Evolutionary conservation across 2,888 invertebrate genomes (phyloP).

Genomic region (Ephialtes manifestator): DNA sequence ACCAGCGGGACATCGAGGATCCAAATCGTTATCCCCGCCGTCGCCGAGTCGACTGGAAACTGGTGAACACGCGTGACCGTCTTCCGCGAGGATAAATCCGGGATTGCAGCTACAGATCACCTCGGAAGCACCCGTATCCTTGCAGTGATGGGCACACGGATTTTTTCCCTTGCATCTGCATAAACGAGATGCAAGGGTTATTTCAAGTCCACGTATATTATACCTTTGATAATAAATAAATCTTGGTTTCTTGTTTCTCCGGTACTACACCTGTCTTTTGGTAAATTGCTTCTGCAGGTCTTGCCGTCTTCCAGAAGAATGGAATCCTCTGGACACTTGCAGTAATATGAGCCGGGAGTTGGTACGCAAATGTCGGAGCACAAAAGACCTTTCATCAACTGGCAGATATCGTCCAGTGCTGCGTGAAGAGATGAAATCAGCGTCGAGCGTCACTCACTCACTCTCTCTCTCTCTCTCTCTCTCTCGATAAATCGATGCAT

Average conservation of each 20-base stretch:
- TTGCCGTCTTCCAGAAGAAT: constrained; percentile 90
- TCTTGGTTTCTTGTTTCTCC: background rate
- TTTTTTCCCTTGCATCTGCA: constrained; percentile 89
- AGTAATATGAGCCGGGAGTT: constrained; percentile 90
- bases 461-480: constrained; percentile 21
- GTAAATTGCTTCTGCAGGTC: constrained; percentile 88
- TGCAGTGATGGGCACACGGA: constrained; percentile 92
- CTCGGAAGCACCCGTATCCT: constrained; percentile 90
- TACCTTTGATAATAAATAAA: background rate
- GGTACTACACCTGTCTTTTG: constrained; percentile 82
- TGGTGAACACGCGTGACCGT: constrained; percentile 90
- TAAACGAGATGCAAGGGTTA: background rate
- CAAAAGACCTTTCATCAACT: constrained; percentile 87
- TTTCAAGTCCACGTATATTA: no score
- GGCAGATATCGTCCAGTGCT: constrained; percentile 85
- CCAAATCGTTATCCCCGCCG: constrained; percentile 73
- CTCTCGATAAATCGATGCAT: constrained; percentile 45
- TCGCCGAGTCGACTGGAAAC: constrained; percentile 53
- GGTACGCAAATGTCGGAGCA: constrained; percentile 94
- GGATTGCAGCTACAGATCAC: constrained; percentile 91
- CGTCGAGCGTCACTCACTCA: constrained; percentile 20
- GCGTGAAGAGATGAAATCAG: constrained; percentile 42
- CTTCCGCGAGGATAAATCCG: constrained; percentile 90
- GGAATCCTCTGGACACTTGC: constrained; percentile 91
- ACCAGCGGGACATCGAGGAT: constrained; percentile 80